phyloP scores from a whole-genome alignment of 1,140 invertebrate genomes.

The Plodia interpunctella region DNA sequence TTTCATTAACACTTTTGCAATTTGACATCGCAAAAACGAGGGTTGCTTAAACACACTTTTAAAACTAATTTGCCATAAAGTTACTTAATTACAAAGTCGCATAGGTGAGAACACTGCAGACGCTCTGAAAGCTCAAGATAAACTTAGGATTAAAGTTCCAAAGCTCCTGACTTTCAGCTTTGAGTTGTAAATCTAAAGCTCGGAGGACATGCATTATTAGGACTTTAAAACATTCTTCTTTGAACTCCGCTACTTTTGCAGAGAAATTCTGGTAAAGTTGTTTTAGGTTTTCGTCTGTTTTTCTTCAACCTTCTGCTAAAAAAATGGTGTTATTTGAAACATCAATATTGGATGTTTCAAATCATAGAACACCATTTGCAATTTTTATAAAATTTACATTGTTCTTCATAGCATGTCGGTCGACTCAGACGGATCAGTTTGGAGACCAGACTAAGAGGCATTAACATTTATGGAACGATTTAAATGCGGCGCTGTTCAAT shows the following conservation, averaged over 20 bases:
- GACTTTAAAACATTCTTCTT: neutral
- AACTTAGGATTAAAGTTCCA: conserved; percentile 4
- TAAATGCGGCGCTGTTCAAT: no score
- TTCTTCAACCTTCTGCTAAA: no score
- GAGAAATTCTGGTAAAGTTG: neutral
- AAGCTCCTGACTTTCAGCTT: neutral
- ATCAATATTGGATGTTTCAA: no score
- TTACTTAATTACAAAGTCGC: neutral
- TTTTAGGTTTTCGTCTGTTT: no score
- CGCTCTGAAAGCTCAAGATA: neutral
- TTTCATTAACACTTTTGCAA: neutral
- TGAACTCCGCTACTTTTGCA: neutral
- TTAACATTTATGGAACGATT: no score
- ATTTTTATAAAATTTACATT: no score
- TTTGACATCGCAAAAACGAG: neutral
- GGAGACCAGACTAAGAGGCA: no score
- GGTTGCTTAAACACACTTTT: neutral
- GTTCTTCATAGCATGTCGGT: no score
- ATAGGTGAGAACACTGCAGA: neutral
- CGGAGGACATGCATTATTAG: neutral
- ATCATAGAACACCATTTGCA: no score
- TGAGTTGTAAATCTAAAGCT: neutral
- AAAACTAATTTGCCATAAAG: neutral
- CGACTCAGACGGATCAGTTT: no score
- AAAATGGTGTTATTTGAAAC: no score